Conservation (phyloP, 1,140 invertebrate genomes). For the Adoxophyes honmai region DNA sequence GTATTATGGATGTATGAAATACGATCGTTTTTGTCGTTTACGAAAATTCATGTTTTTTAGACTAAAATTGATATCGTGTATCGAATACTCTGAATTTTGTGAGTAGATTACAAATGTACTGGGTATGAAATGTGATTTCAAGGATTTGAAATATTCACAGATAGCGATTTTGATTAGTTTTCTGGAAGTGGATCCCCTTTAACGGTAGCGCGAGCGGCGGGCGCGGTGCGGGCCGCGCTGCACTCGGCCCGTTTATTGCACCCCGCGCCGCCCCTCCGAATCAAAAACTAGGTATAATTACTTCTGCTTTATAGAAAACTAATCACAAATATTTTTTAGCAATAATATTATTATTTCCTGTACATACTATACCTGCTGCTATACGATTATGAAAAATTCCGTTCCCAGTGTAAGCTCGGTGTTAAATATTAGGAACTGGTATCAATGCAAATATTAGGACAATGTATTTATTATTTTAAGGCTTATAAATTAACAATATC, state of each 20-base stretch:
- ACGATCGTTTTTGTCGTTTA: slow-evolving; percentile 57
- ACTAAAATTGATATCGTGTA: slow-evolving; percentile 61
- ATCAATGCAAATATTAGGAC: slow-evolving; percentile 5
- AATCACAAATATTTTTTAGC: slow-evolving; percentile 35
- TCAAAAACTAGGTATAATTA: slow-evolving; percentile 18
- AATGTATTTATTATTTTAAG: slow-evolving; percentile 9
- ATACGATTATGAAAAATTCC: not conserved
- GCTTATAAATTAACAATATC: slow-evolving; percentile 7
- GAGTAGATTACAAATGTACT: slow-evolving; percentile 60
- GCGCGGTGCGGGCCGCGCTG: too few relatives aligned
- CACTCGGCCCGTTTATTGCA: too few relatives aligned
- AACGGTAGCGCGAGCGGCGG: too few relatives aligned
- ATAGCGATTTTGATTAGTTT: slow-evolving; percentile 46
- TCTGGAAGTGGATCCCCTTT: slow-evolving; percentile 28
- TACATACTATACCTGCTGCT: not conserved
- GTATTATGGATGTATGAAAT: slow-evolving; percentile 65
- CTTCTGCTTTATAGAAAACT: slow-evolving; percentile 42
- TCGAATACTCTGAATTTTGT: slow-evolving; percentile 64
- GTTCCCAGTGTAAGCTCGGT: slow-evolving; percentile 4
- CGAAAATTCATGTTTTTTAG: slow-evolving; percentile 65
- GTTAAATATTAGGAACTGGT: slow-evolving; percentile 1
- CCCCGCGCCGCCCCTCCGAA: too few relatives aligned
- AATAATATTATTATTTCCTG: slow-evolving; percentile 12
- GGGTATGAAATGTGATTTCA: slow-evolving; percentile 62
- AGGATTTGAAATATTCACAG: slow-evolving; percentile 32